Base-by-base conservation (phyloP, 2,797 vertebrate genomes). In the Amphiprion clarkii region DNA sequence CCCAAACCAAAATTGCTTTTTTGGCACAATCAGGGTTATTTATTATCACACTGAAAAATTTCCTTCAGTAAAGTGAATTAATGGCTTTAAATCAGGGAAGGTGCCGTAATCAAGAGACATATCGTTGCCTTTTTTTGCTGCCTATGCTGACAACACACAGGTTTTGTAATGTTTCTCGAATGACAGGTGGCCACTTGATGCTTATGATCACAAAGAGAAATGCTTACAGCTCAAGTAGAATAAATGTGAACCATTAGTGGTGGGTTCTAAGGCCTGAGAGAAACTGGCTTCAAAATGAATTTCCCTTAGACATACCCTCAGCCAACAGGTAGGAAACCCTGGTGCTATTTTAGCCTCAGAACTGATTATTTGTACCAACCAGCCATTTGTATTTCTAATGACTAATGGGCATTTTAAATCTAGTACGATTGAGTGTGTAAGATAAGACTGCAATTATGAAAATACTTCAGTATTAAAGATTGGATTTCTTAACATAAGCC, bases 401-500 rank as follows among this genome's bases (percentile, higher is more conserved):
- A 69, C 5, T 19, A 52, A 27, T 17, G 46, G 16, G 19, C 23
- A 67, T 0, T 44, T 46, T 13, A 55, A 9, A 19, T 55, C 14
- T 0, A 59, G n/a, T 23, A 42, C n/a, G 8, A 1, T 29, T 23
- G 19, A 56, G 1, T 2, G 4, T 1, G 27, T 27, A 27, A 27
- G 4, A 51, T 25, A 36, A 5, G 3, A 59, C 55, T 57, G 19
- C 10, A 11, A 9, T 17, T 58, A 70, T 12, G 46, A 44, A 44
- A 61, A 8, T 4, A 71, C 62, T 59, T 64, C 23, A 70, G 4
- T 51, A 48, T 72, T 54, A 67, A 39, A 48, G 7, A 46, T 16
- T 56, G 3, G 2, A 55, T 74, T 66, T 5, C 29, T 59, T 67
- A 58, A 69, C 80, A 62, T 0, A 27, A 58, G n/a, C 67, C 72